Conservation (phyloP, 1,140 invertebrate species). For the Hyposmocoma kahamanoa region DNA sequence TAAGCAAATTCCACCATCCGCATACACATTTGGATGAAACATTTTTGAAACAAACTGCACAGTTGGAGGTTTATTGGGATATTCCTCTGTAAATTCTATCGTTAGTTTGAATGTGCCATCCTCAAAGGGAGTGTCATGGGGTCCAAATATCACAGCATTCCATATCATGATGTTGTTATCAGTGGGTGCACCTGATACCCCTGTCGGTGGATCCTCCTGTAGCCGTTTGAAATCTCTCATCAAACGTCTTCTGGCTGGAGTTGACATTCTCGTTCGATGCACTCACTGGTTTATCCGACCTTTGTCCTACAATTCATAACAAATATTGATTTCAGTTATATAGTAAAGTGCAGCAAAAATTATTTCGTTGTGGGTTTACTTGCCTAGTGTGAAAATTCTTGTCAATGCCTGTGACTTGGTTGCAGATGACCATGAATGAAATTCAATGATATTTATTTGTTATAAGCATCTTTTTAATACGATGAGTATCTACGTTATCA, state of each 20-base stretch:
- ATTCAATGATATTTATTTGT: no score
- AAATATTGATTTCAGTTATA: no score
- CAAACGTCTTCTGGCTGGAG: slow-evolving; percentile 95
- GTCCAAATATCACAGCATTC: slow-evolving; percentile 99
- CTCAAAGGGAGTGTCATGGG: slow-evolving; percentile 99
- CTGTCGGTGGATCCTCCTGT: slow-evolving; percentile 99
- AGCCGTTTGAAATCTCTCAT: slow-evolving; percentile 99
- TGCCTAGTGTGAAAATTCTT: no score
- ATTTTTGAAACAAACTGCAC: slow-evolving; percentile 99
- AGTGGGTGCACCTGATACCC: slow-evolving; percentile 98
- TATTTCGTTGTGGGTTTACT: no score
- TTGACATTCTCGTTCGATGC: slow-evolving; percentile 87
- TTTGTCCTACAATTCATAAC: no score
- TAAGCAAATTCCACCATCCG: slow-evolving; percentile 99
- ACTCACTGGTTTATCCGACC: no score
- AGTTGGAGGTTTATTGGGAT: slow-evolving; percentile 99
- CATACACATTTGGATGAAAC: slow-evolving; percentile 99
- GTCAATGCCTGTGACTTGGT: no score
- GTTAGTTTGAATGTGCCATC: slow-evolving; percentile 99
- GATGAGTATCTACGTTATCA: no score
- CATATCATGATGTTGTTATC: slow-evolving; percentile 99
- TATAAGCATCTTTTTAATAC: no score
- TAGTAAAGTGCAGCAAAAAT: no score
- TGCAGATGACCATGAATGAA: no score
- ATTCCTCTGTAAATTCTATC: slow-evolving; percentile 99